Evolutionary conservation across 1,140 invertebrate species (phyloP), one percentile per base, ranked within the genome.

Genomic region (Megathymus violae): DNA sequence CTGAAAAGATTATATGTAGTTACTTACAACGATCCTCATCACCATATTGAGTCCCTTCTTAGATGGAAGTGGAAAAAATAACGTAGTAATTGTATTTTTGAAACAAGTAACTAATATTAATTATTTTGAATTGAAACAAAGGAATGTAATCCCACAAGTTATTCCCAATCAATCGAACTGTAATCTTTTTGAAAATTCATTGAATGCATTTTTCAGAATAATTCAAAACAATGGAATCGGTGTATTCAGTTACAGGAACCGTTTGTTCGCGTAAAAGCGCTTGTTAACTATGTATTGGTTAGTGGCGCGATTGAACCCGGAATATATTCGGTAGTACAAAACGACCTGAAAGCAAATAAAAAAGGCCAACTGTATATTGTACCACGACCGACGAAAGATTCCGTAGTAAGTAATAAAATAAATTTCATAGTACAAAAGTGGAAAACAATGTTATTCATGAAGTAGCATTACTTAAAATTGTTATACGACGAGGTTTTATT

Each of bases 231-330:
- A 58, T 34, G 43, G 16, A 34, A 56, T 40, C 9, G 41, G 7
- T 58, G 41, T 58, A 58, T 58, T 44, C 43, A 58, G 54, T 25
- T 58, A 44, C 40, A 25, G 36, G 15, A 41, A 40, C 10, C 14
- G 52, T 14, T 66, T 66, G 58, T 62, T 62, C 47, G 10, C 50
- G 50, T 38, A 65, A 59, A 65, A 54, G 40, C 54, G 40, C 13
- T 50, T 58, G 62, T 64, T 64, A 54, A 66, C 56, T 61, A 61
- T 61, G 54, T 46, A 58, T 58, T 58, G 54, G 54, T 58, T 46
- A 58, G 54, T 15, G 52, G 27, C 38, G 54, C 54, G 52, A 50
- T 52, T 46, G 64, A 34, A 54, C 50, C 51, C 41, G 58, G 19
- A 22, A 10, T 52, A 40, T 54, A 48, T 47, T 65, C 51, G 36